A percentile compares a stretch with the other conserved stretches of the same genome.
phyloP scores from a whole-genome alignment of 2,797 vertebrate species.

The Sebastes umbrosus region DNA sequence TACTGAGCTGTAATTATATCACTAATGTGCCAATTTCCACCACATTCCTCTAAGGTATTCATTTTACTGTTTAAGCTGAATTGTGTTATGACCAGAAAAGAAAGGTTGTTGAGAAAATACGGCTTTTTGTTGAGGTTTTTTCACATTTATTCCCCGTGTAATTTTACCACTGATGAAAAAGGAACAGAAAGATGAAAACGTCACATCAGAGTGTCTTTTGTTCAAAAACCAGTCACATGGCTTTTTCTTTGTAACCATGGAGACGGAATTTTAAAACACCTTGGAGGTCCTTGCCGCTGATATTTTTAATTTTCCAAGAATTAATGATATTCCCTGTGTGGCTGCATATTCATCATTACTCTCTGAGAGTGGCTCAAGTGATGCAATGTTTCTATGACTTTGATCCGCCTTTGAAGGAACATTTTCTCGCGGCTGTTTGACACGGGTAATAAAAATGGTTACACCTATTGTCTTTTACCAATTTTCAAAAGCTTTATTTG shows the following conservation, averaged over 20 bases:
- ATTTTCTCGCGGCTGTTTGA: background rate
- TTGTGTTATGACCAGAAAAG: slow-evolving; percentile 4
- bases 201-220: slow-evolving; percentile 17
- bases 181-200: slow-evolving; percentile 17
- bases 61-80: slow-evolving; percentile 23
- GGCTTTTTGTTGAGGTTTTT: background rate
- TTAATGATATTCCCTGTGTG: slow-evolving; percentile 33
- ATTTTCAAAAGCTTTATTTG: slow-evolving; percentile 2
- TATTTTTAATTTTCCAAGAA: slow-evolving; percentile 40
- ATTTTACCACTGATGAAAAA: slow-evolving; percentile 23
- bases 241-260: slow-evolving; percentile 41
- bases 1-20: slow-evolving; percentile 56
- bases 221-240: slow-evolving; percentile 27
- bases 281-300: slow-evolving; percentile 40
- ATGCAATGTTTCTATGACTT: slow-evolving; percentile 36
- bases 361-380: slow-evolving; percentile 26
- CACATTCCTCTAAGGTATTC: slow-evolving; percentile 37
- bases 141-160: slow-evolving; percentile 1
- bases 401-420: slow-evolving; percentile 36
- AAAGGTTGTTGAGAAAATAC: slow-evolving; percentile 16
- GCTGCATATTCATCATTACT: slow-evolving; percentile 34
- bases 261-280: slow-evolving; percentile 36
- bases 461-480: background rate
- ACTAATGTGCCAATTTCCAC: slow-evolving; percentile 50
- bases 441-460: background rate